phyloP scores from a whole-genome alignment of 2,888 invertebrate genomes.

The Xestobium rufovillosum region DNA sequence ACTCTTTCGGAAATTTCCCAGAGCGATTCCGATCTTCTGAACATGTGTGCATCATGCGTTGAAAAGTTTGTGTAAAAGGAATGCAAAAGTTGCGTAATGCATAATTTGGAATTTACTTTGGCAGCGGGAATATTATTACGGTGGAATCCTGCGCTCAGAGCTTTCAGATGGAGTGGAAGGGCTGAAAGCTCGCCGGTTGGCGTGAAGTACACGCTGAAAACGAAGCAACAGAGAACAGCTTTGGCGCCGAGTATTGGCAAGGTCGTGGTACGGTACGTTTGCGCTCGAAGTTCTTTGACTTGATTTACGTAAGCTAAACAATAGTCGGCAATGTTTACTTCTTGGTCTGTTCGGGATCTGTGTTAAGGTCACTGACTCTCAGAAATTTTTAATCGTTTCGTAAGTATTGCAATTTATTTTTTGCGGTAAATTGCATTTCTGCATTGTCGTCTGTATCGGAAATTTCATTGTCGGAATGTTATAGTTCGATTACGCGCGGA shows the following conservation, averaged over 20 bases:
- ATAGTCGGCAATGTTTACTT: conserved; percentile 3
- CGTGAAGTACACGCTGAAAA: not conserved
- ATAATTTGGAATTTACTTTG: no score
- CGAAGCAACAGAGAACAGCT: conserved; percentile 1
- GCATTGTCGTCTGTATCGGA: no score
- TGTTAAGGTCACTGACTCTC: conserved; percentile 2
- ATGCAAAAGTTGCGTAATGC: conserved; percentile 7
- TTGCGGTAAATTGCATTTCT: not conserved
- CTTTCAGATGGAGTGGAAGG: no score
- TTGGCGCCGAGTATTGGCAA: conserved; percentile 1
- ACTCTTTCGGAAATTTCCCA: no score
- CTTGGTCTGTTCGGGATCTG: conserved; percentile 1
- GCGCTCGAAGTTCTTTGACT: not conserved
- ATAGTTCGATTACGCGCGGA: not conserved
- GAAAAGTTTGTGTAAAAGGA: conserved; percentile 13
- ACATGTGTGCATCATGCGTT: no score
- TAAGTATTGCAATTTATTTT: conserved; percentile 2
- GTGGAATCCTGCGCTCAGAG: no score
- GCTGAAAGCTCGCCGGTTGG: not conserved
- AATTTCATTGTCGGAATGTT: not conserved
- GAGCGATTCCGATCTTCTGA: no score
- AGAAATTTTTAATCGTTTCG: conserved; percentile 1
- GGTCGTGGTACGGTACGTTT: not conserved
- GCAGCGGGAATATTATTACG: no score
- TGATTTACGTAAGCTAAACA: not conserved